Base-by-base conservation (phyloP, 2,888 invertebrate genomes). In the Pyrochroa serraticornis region DNA sequence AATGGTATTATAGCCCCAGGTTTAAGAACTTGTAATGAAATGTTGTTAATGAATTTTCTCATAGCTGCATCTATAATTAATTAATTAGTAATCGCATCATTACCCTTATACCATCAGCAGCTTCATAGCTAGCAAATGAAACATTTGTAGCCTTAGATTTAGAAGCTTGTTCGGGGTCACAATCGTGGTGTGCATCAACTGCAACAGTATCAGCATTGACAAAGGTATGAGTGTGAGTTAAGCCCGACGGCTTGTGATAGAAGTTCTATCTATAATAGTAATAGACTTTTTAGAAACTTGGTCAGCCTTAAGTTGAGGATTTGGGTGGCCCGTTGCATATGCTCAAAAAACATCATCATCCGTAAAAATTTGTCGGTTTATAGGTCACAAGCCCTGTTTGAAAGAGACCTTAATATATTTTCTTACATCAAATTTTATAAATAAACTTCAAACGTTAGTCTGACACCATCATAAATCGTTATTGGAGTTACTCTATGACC, bases 401-500 rank as follows among this genome's bases (percentile, higher is more conserved):
- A 36, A 36, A 36, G 6, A 6, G 9, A n/a, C 3, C 36, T 36
- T 5, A 22, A 22, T 36, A 36, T 36, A 36, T 53, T 58, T 45
- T 58, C 53, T 30, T 41, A 43, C 22, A 53, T 54, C 31, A 65
- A 65, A 41, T 33, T 46, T 58, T 50, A 39, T 47, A 62, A 42
- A 59, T 50, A 61, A 37, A 58, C 58, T 9, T 65, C 49, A 37
- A 61, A 53, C 22, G 63, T 61, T 9, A 63, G 46, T 53, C 45
- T 58, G 36, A 66, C 62, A 22, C 70, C 55, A 43, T 69, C 65
- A 51, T 66, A 56, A 42, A 71, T 70, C 8, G 67, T 66, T 36
- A 74, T 68, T 30, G 68, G 62, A 63, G 63, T 69, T 7, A 62
- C 66, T 48, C 60, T 62, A 54, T 65, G 53, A 8, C 12, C 33